Conservation (phyloP, 2,113 vertebrate species). For the Saguinus midas region DNA sequence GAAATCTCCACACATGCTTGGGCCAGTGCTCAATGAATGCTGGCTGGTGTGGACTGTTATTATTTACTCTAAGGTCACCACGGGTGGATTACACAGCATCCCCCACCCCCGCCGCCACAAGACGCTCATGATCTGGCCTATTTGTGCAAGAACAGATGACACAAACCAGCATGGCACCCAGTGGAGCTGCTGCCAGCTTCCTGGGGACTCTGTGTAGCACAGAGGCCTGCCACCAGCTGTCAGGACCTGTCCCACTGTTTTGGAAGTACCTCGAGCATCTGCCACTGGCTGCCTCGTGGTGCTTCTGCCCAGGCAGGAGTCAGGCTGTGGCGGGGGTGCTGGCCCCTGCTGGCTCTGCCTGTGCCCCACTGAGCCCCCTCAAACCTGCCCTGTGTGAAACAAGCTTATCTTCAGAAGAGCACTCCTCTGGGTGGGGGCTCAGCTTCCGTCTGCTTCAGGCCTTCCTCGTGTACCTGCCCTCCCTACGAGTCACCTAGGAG, state of each 20-base stretch:
- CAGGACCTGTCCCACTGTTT: conserved; percentile 62
- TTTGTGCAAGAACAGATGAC: conserved; percentile 59
- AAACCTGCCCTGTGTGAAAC: fast-evolving
- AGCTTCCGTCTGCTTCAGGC: neutral
- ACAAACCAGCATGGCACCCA: conserved; percentile 42
- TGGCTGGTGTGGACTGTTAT: fast-evolving
- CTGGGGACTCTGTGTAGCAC: conserved; percentile 67
- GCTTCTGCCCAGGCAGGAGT: neutral
- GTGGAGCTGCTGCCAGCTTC: neutral
- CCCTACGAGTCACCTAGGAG: fast-evolving
- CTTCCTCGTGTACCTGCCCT: neutral
- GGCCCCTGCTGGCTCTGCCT: neutral
- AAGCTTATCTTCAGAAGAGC: no score
- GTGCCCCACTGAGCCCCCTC: neutral
- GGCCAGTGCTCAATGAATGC: fast-evolving
- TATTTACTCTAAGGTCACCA: fast-evolving
- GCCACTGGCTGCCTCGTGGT: neutral
- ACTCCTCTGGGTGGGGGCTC: neutral
- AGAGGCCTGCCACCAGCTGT: conserved; percentile 74
- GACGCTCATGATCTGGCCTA: neutral
- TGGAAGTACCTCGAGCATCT: conserved; percentile 46
- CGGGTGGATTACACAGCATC: neutral
- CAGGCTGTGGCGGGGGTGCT: neutral
- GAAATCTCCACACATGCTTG: fast-evolving
- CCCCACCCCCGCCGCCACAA: fast-evolving